Evolutionary conservation across 2,113 vertebrate species (phyloP).

Genomic region (Erpornis zantholeuca): DNA sequence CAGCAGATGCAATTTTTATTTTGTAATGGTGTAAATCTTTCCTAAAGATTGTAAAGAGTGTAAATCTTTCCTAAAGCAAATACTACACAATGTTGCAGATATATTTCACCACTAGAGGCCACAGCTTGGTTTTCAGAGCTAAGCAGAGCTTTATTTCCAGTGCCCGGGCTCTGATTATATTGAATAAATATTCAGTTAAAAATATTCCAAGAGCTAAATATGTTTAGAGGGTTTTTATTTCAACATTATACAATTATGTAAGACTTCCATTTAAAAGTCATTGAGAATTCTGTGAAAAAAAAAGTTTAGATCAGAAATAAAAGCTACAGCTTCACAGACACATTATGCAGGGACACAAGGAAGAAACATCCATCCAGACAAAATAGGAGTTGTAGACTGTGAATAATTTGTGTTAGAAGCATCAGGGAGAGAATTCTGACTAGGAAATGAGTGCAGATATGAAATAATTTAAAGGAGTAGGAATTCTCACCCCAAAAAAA

Average conservation of each 20-base stretch:
- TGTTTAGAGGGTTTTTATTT: background rate
- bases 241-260: background rate
- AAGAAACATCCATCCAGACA: background rate
- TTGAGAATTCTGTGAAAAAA: background rate
- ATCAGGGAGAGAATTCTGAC: background rate
- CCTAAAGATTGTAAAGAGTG: background rate
- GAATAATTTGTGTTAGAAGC: background rate
- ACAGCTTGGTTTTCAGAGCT: background rate
- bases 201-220: background rate
- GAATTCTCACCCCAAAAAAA: background rate
- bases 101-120: background rate
- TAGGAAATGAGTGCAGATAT: background rate
- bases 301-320: background rate
- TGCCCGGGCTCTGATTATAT: background rate
- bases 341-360: background rate
- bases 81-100: background rate
- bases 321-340: background rate
- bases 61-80: background rate
- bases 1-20: background rate
- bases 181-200: background rate
- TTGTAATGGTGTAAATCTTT: background rate
- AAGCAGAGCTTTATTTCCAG: background rate
- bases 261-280: background rate
- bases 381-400: background rate
- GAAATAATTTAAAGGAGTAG: background rate